Conservation (phyloP, 2,113 vertebrate species). For the Chaetops frenatus region DNA sequence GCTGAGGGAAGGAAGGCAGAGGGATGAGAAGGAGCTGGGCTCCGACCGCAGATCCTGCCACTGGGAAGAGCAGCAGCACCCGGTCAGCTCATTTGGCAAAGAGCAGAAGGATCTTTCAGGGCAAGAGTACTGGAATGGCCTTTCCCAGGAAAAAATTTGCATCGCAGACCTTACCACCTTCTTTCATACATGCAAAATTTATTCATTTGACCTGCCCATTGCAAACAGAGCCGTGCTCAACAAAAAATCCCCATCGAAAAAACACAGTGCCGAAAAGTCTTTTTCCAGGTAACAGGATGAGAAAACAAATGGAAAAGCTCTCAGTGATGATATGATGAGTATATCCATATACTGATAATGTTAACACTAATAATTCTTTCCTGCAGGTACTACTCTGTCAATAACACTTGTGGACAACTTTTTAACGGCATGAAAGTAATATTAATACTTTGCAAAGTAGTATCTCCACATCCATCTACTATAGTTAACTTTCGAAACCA, state of each 20-base stretch:
- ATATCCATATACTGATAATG: not conserved
- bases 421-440: not conserved
- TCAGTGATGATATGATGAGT: not conserved
- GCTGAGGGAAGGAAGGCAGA: not conserved
- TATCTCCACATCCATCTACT: not conserved
- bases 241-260: not conserved
- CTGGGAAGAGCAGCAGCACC: not conserved
- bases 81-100: fast-evolving
- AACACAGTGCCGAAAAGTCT: not conserved
- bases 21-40: not conserved
- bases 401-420: not conserved
- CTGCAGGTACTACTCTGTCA: not conserved
- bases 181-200: not conserved
- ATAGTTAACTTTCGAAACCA: not conserved
- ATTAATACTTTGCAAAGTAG: not conserved
- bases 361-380: not conserved
- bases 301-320: not conserved
- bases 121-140: not conserved
- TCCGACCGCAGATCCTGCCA: fast-evolving
- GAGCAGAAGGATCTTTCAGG: not conserved
- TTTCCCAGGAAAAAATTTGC: not conserved
- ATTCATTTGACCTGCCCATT: not conserved
- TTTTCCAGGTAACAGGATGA: not conserved
- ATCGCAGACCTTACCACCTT: not conserved
- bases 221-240: not conserved